phyloP scores from a whole-genome alignment of 2,888 invertebrate genomes.

The Rambutsinella grinnellia region DNA sequence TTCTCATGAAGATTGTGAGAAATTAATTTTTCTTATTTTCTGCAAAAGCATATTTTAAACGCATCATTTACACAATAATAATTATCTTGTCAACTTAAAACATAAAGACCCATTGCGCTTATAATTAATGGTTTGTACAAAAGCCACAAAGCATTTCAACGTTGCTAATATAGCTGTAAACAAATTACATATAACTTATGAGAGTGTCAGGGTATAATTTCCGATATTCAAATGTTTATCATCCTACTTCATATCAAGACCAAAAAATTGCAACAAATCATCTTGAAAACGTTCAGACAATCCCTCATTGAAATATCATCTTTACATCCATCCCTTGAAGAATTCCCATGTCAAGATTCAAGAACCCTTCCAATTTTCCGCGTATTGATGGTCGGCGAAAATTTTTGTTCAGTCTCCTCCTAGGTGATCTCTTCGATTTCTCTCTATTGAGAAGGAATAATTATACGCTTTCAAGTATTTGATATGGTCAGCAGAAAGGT shows the following conservation, averaged over 20 bases:
- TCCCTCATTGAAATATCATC: too few relatives aligned
- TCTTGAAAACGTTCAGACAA: too few relatives aligned
- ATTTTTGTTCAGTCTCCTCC: conserved; percentile 12
- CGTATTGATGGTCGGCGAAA: conserved; percentile 30
- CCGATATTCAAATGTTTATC: too few relatives aligned
- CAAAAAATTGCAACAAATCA: too few relatives aligned
- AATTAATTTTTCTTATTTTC: conserved; percentile 49
- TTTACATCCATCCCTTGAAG: background rate
- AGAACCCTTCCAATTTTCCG: conserved; percentile 19
- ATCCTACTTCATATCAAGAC: too few relatives aligned
- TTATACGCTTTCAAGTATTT: conserved; percentile 39
- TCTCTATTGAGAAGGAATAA: conserved; percentile 43
- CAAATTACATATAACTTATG: background rate
- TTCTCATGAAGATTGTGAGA: background rate
- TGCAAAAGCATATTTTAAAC: conserved; percentile 7
- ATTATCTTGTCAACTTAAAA: conserved; percentile 47
- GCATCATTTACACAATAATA: conserved; percentile 6
- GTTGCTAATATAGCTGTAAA: background rate
- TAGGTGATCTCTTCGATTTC: background rate
- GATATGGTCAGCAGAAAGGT: conserved; percentile 6
- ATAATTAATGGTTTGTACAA: conserved; percentile 25
- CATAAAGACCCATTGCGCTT: conserved; percentile 20
- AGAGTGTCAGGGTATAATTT: too few relatives aligned
- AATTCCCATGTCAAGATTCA: background rate
- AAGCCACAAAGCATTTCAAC: background rate